phyloP scores from a whole-genome alignment of 2,113 vertebrate species.

The Charadrius vociferus region DNA sequence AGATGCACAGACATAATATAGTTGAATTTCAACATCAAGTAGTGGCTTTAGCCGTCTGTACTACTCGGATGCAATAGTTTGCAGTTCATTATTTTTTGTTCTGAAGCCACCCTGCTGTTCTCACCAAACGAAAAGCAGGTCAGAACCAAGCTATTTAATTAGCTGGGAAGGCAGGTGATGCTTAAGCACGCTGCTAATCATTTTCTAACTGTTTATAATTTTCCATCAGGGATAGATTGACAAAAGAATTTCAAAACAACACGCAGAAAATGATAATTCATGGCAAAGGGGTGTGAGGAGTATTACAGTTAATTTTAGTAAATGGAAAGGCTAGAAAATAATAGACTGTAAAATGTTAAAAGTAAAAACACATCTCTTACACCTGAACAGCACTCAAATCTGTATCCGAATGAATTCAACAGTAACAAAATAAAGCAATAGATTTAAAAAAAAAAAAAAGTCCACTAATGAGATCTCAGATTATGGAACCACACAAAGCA shows the following conservation, averaged over 20 bases:
- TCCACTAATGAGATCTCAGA: neutral
- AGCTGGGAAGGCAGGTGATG: slow-evolving; percentile 29
- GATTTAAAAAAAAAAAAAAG: neutral
- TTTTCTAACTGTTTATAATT: slow-evolving; percentile 9
- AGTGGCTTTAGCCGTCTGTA: neutral
- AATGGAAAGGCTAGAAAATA: neutral
- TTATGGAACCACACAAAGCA: neutral
- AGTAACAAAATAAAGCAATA: neutral
- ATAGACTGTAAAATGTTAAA: neutral
- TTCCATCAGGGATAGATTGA: neutral
- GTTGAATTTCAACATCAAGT: neutral
- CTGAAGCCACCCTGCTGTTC: slow-evolving; percentile 35
- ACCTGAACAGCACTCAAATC: neutral
- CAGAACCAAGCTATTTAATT: slow-evolving; percentile 56
- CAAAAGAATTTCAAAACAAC: neutral
- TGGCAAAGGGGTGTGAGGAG: neutral
- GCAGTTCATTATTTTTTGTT: slow-evolving; percentile 62
- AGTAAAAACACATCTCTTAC: neutral
- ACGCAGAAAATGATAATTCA: neutral
- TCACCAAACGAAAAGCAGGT: slow-evolving; percentile 29
- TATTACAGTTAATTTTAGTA: neutral
- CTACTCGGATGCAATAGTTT: neutral
- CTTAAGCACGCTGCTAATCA: neutral
- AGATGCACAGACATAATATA: neutral
- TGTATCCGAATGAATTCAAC: neutral